Percentiles rank a stretch among this genome's conserved stretches.
phyloP scores from a whole-genome alignment of 2,888 invertebrate genomes.

The Opisthograptis luteolata region DNA sequence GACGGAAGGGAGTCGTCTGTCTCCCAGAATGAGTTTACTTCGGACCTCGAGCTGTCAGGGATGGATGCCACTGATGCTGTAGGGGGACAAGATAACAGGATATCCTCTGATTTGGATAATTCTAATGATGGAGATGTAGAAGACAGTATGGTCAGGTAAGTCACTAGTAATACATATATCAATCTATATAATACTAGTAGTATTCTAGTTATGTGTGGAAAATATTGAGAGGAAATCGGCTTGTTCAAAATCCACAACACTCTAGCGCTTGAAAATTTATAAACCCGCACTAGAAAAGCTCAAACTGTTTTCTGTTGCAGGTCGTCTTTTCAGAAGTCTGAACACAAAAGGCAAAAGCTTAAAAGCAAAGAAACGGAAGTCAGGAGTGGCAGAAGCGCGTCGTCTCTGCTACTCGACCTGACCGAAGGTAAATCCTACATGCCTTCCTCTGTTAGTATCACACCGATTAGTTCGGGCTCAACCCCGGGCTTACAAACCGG shows the following conservation, averaged over 20 bases:
- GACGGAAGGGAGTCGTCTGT: constrained; percentile 74
- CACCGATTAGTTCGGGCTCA: constrained; percentile 82
- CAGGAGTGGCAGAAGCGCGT: constrained; percentile 64
- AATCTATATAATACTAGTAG: no score
- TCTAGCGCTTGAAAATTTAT: background rate
- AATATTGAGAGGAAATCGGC: no score
- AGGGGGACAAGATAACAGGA: constrained; percentile 66
- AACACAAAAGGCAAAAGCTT: constrained; percentile 85
- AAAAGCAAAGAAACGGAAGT: constrained; percentile 84
- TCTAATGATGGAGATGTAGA: constrained; percentile 76
- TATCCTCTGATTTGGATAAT: constrained; percentile 85
- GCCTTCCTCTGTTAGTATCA: constrained; percentile 82
- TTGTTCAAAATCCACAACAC: background rate
- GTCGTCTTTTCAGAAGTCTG: constrained; percentile 84
- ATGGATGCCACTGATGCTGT: constrained; percentile 85
- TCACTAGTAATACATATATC: no score
- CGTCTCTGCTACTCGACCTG: constrained; percentile 79
- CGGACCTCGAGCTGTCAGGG: constrained; percentile 86
- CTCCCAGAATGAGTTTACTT: constrained; percentile 84
- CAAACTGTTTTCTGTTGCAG: constrained; percentile 61
- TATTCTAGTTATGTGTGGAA: no score
- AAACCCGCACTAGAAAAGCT: no score
- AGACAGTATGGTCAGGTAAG: constrained; percentile 82
- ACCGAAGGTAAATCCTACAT: constrained; percentile 82
- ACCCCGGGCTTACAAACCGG: constrained; percentile 85